phyloP scores from a whole-genome alignment of 2,113 vertebrate genomes.

The Clinocottus analis region DNA sequence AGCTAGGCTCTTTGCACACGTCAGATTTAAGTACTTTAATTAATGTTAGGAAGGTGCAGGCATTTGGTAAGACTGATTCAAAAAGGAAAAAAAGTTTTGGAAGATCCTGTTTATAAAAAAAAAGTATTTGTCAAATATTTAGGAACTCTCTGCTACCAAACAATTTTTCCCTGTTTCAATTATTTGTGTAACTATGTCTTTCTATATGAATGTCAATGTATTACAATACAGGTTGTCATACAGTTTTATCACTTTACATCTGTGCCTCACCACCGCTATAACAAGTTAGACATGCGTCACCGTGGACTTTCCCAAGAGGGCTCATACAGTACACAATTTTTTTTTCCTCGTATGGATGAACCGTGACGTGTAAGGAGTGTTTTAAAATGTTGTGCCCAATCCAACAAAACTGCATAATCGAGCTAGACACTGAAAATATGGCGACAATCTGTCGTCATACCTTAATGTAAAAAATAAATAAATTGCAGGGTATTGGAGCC shows the following conservation, averaged over 20 bases:
- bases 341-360: neutral
- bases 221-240: constrained; percentile 55
- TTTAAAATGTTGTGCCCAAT: constrained; percentile 17
- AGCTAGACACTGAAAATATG: constrained; percentile 20
- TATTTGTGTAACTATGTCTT: constrained; percentile 21
- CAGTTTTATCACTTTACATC: constrained; percentile 23
- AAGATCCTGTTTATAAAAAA: constrained; percentile 45
- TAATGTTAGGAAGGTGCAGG: constrained; percentile 38
- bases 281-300: constrained; percentile 23
- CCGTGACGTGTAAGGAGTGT: neutral
- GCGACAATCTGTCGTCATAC: constrained; percentile 4
- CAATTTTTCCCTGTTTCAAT: constrained; percentile 29
- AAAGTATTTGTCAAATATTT: constrained; percentile 36
- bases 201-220: constrained; percentile 21
- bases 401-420: constrained; percentile 11
- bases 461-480: neutral
- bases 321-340: neutral
- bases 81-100: constrained; percentile 23
- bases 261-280: neutral
- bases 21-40: neutral
- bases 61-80: constrained; percentile 48
- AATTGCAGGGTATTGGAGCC: neutral
- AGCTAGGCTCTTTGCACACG: too few relatives aligned
- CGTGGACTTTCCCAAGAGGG: neutral
- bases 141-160: constrained; percentile 17